Evolutionary conservation across 2,888 invertebrate genomes (phyloP).

Genomic region (Listrodromus nycthemerus): DNA sequence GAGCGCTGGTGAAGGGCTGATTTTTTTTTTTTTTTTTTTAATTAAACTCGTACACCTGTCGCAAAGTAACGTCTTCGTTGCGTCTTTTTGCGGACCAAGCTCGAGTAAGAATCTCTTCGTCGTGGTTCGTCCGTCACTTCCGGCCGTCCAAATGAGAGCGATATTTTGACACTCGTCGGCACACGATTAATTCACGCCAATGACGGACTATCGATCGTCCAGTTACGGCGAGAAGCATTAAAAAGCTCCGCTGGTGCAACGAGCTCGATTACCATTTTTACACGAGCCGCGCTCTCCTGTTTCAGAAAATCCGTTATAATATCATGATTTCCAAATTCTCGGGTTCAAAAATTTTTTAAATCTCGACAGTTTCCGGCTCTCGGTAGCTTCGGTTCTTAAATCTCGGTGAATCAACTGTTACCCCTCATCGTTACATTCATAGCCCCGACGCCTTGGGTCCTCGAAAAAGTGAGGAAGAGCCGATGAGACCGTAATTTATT

Average conservation of each 20-base stretch:
- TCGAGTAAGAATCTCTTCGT: not conserved
- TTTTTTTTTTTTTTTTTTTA: not conserved
- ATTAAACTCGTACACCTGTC: not conserved
- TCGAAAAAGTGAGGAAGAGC: no score
- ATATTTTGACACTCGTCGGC: slow-evolving; percentile 49
- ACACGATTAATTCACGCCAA: slow-evolving; percentile 63
- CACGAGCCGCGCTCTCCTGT: no score
- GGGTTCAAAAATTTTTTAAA: not conserved
- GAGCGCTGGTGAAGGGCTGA: not conserved
- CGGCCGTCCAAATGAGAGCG: slow-evolving; percentile 3
- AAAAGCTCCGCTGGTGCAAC: not conserved
- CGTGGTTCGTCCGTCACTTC: not conserved
- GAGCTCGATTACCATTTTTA: slow-evolving; percentile 1
- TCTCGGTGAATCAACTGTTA: no score
- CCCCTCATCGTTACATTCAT: no score
- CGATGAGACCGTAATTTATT: no score
- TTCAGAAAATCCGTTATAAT: no score
- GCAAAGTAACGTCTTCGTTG: not conserved
- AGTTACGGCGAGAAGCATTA: slow-evolving; percentile 9
- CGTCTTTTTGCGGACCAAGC: not conserved
- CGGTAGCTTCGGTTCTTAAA: not conserved
- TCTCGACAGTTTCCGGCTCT: not conserved
- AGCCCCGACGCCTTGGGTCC: no score
- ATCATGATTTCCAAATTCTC: not conserved
- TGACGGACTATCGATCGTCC: slow-evolving; percentile 62